phyloP scores from a whole-genome alignment of 1,140 invertebrate genomes.

The Drosophila melanica region DNA sequence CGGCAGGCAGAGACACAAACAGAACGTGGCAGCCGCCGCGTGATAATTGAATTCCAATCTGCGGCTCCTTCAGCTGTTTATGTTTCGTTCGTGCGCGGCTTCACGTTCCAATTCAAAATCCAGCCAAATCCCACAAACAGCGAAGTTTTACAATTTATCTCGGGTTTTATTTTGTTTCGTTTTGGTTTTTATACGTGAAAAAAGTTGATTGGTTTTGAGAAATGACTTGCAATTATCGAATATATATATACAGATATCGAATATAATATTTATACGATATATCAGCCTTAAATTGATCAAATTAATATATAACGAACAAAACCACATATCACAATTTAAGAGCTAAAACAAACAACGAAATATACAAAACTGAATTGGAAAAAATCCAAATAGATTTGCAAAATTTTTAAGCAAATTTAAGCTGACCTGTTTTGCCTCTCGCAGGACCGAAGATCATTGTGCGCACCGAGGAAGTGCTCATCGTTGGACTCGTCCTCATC shows the following conservation, averaged over 20 bases:
- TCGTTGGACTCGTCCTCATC: constrained; percentile 92
- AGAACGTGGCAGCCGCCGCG: constrained; percentile 10
- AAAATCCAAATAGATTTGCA: no score
- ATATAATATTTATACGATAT: no score
- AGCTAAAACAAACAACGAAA: no score
- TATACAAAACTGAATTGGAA: no score
- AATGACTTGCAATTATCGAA: no score
- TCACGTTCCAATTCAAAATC: constrained; percentile 11
- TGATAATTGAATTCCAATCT: constrained; percentile 68
- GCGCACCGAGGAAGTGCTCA: constrained; percentile 92
- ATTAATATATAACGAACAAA: no score
- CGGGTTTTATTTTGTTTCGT: not conserved
- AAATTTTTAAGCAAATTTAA: no score
- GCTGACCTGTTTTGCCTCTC: constrained; percentile 36
- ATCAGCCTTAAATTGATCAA: no score
- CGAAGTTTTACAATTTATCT: not conserved
- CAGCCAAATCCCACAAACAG: constrained; percentile 19
- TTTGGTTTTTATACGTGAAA: no score
- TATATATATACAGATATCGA: no score
- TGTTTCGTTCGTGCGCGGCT: constrained; percentile 45
- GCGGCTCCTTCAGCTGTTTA: constrained; percentile 57
- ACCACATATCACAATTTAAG: no score
- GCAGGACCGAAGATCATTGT: constrained; percentile 87
- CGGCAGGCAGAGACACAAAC: not conserved
- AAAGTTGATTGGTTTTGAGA: no score